Evolutionary conservation across 2,113 vertebrate species (phyloP).

Genomic region (Pogona vitticeps): DNA sequence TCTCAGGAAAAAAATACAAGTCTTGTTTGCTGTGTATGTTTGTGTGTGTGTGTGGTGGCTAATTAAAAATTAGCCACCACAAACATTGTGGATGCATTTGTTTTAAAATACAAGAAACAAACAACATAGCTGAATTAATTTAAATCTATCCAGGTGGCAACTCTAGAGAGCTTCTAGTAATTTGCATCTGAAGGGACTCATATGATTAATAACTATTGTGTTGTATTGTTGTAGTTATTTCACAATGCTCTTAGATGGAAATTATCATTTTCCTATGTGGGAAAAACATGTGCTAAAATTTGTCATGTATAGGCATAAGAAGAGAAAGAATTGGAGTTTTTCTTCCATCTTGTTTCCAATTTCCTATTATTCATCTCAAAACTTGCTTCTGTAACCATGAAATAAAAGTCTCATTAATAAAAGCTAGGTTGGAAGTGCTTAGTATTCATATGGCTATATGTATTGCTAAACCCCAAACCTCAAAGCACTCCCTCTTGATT

Average conservation of each 20-base stretch:
- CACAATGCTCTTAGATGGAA: background rate
- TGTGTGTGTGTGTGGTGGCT: no score
- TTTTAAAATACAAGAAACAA: background rate
- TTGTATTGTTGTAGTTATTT: background rate
- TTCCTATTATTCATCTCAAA: background rate
- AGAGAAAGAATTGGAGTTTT: background rate
- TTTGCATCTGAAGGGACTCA: background rate
- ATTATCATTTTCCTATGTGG: background rate
- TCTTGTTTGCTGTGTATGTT: background rate
- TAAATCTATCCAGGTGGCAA: constrained; percentile 5
- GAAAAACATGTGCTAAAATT: background rate
- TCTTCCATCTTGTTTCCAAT: background rate
- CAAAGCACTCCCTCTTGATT: background rate
- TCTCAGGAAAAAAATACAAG: background rate
- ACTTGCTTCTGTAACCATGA: background rate
- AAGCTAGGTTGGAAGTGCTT: background rate
- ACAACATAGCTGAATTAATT: constrained; percentile 6
- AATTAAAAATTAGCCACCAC: background rate
- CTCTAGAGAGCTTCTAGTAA: background rate
- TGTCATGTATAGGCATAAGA: background rate
- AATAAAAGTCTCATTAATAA: background rate
- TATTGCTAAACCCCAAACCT: background rate
- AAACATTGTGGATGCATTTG: background rate
- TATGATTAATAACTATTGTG: background rate
- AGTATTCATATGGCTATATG: background rate